These are phyloP conservation scores for Thereva unica DNA, from an alignment of 2,888 invertebrate genomes.

Conservation along the genomic window DNA sequence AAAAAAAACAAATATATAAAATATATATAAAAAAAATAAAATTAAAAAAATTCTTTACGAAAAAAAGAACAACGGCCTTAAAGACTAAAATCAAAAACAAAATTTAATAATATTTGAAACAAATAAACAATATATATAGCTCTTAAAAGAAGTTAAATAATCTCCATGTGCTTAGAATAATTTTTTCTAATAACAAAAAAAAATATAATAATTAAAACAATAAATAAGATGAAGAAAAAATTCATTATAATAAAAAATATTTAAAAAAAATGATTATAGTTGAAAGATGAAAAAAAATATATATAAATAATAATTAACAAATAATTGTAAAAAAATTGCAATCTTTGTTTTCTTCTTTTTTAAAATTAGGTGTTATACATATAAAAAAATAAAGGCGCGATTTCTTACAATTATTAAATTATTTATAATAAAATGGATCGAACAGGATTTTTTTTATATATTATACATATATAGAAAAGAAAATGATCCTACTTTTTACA, in stretches of 20 bases:
- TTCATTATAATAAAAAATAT: background rate
- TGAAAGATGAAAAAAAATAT: too few species aligned
- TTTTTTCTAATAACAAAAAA: background rate
- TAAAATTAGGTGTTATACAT: background rate
- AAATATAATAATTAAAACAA: conserved; percentile 2
- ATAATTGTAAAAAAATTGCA: conserved; percentile 8
- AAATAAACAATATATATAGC: too few species aligned
- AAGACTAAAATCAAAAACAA: background rate
- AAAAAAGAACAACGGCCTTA: background rate
- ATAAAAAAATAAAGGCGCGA: conserved; percentile 7
- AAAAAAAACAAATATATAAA: background rate
- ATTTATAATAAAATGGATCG: too few species aligned
- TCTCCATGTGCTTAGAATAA: conserved; percentile 12
- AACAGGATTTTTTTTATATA: too few species aligned
- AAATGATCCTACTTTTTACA: too few species aligned
- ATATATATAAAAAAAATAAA: too few species aligned
- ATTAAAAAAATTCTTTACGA: too few species aligned
- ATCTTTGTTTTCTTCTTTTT: conserved; percentile 24
- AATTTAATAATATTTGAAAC: background rate
- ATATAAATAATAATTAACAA: too few species aligned
- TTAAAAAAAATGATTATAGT: too few species aligned
- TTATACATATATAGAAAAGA: too few species aligned
- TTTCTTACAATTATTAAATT: conserved; percentile 9
- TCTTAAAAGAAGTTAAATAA: conserved; percentile 4
- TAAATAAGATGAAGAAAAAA: conserved; percentile 2